phyloP scores from a whole-genome alignment of 2,888 invertebrate genomes.

The Xanthostigma xanthostigma region DNA sequence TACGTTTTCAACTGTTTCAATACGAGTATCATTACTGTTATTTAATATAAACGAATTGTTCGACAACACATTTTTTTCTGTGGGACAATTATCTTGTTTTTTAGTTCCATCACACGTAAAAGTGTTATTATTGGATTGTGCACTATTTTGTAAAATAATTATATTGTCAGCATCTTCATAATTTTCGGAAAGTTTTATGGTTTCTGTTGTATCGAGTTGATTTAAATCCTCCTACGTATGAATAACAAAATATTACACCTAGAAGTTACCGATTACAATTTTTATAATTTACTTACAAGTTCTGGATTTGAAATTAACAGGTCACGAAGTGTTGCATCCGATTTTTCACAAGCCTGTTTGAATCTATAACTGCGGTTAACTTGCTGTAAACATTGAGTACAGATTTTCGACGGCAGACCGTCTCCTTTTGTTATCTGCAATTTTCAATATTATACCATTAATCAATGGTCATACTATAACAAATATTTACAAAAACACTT shows the following conservation, averaged over 20 bases:
- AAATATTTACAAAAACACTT: not conserved
- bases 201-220: not conserved
- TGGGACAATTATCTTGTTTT: too few species aligned
- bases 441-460: too few species aligned
- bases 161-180: not conserved
- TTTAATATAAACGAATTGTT: too few species aligned
- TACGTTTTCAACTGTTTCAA: too few species aligned
- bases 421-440: constrained; percentile 4
- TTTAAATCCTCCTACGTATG: not conserved
- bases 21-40: too few species aligned
- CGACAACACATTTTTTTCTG: too few species aligned
- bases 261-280: too few species aligned
- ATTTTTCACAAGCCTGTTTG: constrained; percentile 7
- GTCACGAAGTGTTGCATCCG: constrained; percentile 2
- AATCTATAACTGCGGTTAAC: constrained; percentile 4
- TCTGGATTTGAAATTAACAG: not conserved
- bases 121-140: not conserved
- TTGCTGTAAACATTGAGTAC: constrained; percentile 5
- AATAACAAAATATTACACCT: not conserved
- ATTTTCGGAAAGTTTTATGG: not conserved
- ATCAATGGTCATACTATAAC: too few species aligned
- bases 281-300: not conserved
- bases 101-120: too few species aligned
- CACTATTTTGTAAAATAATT: not conserved
- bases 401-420: constrained; percentile 4